These are phyloP conservation scores for Microtus pennsylvanicus DNA, from an alignment of 2,113 vertebrate species.

Conservation along the genomic window DNA sequence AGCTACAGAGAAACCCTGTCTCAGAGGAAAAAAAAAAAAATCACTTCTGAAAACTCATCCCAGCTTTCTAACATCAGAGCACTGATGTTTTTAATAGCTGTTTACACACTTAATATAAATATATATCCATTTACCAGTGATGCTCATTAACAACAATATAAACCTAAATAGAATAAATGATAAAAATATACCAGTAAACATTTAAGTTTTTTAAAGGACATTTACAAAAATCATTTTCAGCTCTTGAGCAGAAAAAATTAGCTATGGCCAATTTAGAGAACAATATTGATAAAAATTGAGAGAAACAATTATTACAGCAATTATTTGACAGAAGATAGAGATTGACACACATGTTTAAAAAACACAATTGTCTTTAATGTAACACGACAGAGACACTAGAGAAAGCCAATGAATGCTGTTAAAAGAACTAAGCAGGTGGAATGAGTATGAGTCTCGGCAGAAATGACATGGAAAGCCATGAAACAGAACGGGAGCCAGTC, in stretches of 20 bases:
- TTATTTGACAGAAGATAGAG: not conserved
- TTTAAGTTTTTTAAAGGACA: not conserved
- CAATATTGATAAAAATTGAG: not conserved
- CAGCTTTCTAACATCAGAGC: not conserved
- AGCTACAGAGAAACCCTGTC: no score
- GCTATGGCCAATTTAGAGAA: not conserved
- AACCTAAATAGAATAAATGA: not conserved
- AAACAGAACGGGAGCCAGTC: not conserved
- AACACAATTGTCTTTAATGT: conserved; percentile 28
- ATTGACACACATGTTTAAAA: conserved; percentile 6
- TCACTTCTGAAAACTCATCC: conserved; percentile 39
- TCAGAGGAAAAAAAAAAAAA: no score
- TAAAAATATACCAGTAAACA: not conserved
- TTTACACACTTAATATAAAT: not conserved
- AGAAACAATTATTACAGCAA: not conserved
- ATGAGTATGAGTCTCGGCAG: not conserved
- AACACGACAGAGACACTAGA: not conserved
- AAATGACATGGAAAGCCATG: not conserved
- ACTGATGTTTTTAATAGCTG: not conserved
- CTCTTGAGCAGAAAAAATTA: conserved; percentile 1
- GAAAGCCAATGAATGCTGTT: not conserved
- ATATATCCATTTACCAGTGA: not conserved
- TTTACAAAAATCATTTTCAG: not conserved
- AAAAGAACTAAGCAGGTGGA: not conserved
- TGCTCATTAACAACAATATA: not conserved